Evolutionary conservation across 1,140 invertebrate species (phyloP), one percentile per base, ranked within the genome.

Genomic region (Drosophila pallidifrons): DNA sequence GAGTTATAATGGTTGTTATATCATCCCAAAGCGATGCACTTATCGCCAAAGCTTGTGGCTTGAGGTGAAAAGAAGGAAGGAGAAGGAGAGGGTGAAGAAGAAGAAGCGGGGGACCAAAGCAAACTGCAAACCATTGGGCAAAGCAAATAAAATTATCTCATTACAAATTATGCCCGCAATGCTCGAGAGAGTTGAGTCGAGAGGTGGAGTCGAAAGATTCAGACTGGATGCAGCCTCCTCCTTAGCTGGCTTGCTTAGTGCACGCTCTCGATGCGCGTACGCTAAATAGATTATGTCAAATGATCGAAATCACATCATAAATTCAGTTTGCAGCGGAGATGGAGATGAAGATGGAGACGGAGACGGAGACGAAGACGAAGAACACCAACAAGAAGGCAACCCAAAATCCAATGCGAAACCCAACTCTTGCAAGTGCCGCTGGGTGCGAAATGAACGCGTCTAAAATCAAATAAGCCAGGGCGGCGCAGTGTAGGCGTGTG

Each of bases 141-240:
- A 89, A 90, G 85, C 86, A 89, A 89, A 89, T 89, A 89, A 89
- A 89, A 89, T 89, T 89, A 89, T 89, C 85, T 89, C 78, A 89
- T 89, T 89, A 89, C 85, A 89, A 89, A 90, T 90, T 85, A 89
- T 89, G 85, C 78, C 75, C 81, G 60, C 81, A 89, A 79, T 70
- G 67, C 68, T 46, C 41, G 10, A 52, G 10, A 63, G 46, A 30
- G 30, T 16, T 13, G 35, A 35, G 58, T 25, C 20, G 20, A 25
- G 20, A 38, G 35, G 38, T 25, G 45, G 10, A 46, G 30, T 13
- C 16, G 57, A 25, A 25, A 25, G 20, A 46, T 10, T 59, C 2
- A 25, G 28, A 16, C 28, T 38, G 7, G 38, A 41, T 25, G 67
- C 47, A 30, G 25, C 47, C 32, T 45, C 32, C 32, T 5, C 32